Conservation (phyloP, 2,888 invertebrate species). For the Aplocera efformata region DNA sequence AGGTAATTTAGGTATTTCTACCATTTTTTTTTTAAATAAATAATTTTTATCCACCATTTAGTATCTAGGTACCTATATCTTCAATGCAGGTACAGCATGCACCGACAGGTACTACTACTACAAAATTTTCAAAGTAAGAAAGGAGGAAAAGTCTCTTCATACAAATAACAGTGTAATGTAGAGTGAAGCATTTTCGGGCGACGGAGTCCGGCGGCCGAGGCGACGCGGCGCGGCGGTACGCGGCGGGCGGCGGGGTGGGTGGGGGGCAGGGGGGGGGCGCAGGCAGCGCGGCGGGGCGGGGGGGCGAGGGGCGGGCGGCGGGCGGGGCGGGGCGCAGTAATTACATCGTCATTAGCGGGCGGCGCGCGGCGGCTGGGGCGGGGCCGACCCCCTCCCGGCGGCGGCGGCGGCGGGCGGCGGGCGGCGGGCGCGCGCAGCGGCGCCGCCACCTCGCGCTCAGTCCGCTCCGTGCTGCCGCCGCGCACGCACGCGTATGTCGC, state of each 20-base stretch:
- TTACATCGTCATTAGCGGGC: constrained; percentile 62
- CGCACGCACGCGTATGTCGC: constrained; percentile 83
- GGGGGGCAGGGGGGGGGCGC: constrained; percentile 19
- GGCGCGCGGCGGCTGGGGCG: constrained; percentile 66
- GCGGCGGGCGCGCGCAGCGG: constrained; percentile 62
- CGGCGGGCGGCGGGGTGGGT: constrained; percentile 22
- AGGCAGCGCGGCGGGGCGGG: constrained; percentile 31
- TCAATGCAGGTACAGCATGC: too few relatives aligned
- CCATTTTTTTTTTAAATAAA: too few relatives aligned
- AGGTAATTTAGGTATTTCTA: too few relatives aligned
- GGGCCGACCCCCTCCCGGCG: constrained; percentile 56
- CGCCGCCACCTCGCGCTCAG: constrained; percentile 60
- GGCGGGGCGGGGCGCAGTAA: constrained; percentile 54
- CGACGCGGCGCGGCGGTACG: constrained; percentile 9
- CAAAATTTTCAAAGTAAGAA: too few relatives aligned
- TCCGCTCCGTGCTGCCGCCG: constrained; percentile 76
- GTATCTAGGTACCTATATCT: too few relatives aligned
- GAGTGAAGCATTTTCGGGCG: neutral
- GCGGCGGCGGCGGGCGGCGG: constrained; percentile 68
- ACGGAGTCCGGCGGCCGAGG: constrained; percentile 1
- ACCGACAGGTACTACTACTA: too few relatives aligned
- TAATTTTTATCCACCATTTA: too few relatives aligned
- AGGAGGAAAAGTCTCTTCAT: too few relatives aligned
- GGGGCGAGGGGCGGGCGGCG: constrained; percentile 30
- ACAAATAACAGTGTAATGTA: too few relatives aligned